These are phyloP conservation scores for Centrocercus urophasianus DNA, from an alignment of 2,113 vertebrate species.

Conservation along the genomic window DNA sequence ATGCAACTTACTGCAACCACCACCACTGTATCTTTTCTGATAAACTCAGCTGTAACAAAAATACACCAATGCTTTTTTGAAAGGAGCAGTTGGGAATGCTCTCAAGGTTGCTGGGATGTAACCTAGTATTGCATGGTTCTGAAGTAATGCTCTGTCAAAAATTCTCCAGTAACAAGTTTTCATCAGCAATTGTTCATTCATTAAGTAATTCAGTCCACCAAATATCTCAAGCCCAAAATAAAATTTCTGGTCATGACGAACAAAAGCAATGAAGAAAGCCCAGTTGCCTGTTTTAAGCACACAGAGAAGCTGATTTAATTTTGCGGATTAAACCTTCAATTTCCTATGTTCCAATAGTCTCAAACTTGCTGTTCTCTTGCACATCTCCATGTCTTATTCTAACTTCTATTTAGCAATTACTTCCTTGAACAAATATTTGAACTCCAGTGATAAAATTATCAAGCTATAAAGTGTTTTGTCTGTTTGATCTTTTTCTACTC, in stretches of 20 bases:
- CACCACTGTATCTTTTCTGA: neutral
- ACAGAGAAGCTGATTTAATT: neutral
- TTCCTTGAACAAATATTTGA: neutral
- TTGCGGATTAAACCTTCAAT: neutral
- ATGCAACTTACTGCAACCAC: neutral
- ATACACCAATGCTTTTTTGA: neutral
- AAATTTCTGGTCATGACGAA: neutral
- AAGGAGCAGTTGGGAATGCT: neutral
- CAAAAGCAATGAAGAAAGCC: neutral
- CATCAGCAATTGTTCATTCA: neutral
- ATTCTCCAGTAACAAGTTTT: neutral
- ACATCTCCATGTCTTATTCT: neutral
- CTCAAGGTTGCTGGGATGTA: neutral
- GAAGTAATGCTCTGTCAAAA: neutral
- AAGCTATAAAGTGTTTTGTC: neutral
- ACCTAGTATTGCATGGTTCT: neutral
- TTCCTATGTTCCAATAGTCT: neutral
- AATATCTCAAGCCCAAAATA: neutral
- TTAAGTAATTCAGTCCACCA: neutral
- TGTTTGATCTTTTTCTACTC: neutral
- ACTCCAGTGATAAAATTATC: neutral
- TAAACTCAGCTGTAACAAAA: neutral
- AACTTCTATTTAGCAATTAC: neutral
- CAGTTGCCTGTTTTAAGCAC: neutral
- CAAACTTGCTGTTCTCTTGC: neutral